Percentiles rank a stretch among this genome's conserved stretches.
These are phyloP conservation scores for Morbakka virulenta DNA, from an alignment of 30 jellyfish, hydroid and myxozoan genomes.

Conservation along the genomic window DNA sequence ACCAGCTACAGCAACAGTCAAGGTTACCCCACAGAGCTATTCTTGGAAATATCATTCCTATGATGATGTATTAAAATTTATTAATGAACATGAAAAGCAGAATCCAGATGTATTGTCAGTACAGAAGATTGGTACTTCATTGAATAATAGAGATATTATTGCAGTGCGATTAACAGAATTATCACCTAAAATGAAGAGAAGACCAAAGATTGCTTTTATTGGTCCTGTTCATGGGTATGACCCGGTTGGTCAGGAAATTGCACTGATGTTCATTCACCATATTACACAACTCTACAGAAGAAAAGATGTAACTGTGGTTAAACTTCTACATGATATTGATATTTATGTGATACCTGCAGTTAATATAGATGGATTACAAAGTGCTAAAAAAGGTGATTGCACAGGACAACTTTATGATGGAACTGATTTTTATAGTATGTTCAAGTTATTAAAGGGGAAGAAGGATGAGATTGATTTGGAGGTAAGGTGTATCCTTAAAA, in stretches of 20 bases:
- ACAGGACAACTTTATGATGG: conserved; percentile 69
- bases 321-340: conserved; percentile 45
- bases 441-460: conserved; percentile 18
- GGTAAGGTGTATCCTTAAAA: no score
- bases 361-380: conserved; percentile 78
- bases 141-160: conserved; percentile 33
- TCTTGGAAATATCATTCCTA: conserved; percentile 74
- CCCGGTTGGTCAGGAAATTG: conserved; percentile 76
- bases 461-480: conserved; percentile 26
- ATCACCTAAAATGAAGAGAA: conserved; percentile 24
- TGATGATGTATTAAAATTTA: conserved; percentile 57
- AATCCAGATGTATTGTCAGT: conserved; percentile 64
- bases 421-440: conserved; percentile 59
- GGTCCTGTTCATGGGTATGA: conserved; percentile 91
- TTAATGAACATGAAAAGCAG: conserved; percentile 71
- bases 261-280: conserved; percentile 84
- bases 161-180: conserved; percentile 58
- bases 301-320: conserved; percentile 36
- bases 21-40: not conserved
- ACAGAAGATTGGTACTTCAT: conserved; percentile 47
- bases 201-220: conserved; percentile 69
- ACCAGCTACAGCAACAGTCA: no score
- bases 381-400: conserved; percentile 87
- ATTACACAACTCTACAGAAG: conserved; percentile 61
- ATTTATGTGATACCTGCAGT: conserved; percentile 73